Conservation (phyloP, 1,140 invertebrate genomes). For the Tetramorium simillimum region DNA sequence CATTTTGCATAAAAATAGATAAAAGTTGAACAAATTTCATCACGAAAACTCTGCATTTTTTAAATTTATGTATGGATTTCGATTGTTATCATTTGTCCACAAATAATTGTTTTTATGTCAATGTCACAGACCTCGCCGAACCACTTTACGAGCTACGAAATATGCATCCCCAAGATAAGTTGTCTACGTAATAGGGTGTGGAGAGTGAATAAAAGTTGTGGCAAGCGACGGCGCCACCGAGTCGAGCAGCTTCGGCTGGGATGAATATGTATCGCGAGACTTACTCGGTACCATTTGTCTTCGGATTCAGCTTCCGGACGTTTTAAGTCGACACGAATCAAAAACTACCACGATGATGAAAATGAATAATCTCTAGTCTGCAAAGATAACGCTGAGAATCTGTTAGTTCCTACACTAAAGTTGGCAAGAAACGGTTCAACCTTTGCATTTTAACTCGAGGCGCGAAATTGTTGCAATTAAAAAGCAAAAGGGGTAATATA, state of each 20-base stretch:
- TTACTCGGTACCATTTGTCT: slow-evolving; percentile 42
- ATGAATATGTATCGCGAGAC: slow-evolving; percentile 49
- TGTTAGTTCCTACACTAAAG: neutral
- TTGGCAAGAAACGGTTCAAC: neutral
- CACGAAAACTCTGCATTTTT: no score
- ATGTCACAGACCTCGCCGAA: neutral
- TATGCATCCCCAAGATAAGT: slow-evolving; percentile 52
- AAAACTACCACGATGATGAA: slow-evolving; percentile 28
- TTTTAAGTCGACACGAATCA: slow-evolving; percentile 41
- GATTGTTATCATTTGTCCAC: no score
- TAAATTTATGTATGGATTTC: no score
- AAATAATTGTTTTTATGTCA: no score
- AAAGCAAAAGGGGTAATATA: slow-evolving; percentile 24
- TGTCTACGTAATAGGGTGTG: slow-evolving; percentile 38
- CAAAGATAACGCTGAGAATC: slow-evolving; percentile 25
- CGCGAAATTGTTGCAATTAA: slow-evolving; percentile 27
- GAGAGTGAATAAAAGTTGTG: slow-evolving; percentile 51
- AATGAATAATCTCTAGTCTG: slow-evolving; percentile 25
- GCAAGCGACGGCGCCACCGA: slow-evolving; percentile 1
- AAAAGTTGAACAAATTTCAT: no score
- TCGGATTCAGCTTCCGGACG: slow-evolving; percentile 29
- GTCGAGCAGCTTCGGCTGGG: slow-evolving; percentile 18
- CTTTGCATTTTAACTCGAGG: slow-evolving; percentile 31
- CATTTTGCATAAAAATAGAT: no score
- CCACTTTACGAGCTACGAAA: slow-evolving; percentile 45